Base-by-base conservation (phyloP, 1,140 invertebrate genomes). In the Lanistes nyassanus region DNA sequence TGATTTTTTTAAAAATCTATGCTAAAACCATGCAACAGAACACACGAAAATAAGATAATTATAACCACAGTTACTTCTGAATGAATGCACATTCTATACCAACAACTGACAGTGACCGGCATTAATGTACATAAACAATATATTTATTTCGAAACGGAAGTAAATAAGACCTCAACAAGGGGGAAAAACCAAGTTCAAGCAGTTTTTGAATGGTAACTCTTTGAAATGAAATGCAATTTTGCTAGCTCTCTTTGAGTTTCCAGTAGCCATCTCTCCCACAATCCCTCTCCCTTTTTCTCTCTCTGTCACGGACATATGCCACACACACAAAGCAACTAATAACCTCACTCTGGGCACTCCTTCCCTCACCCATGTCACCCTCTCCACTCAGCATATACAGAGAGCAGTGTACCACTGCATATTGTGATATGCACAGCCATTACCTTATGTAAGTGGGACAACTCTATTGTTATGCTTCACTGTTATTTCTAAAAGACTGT, bases 371-470 rank as follows among this genome's bases (percentile, higher is more conserved):
- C 26, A 7, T 13, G 19, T 70, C 36, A 26, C 51, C 36, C 36
- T 31, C 51, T 36, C 51, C 26, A 1, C 39, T 37, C 23, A 9
- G 26, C 34, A 29, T 34, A 31, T 34, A n/a, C 21, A 29, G 34
- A 31, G 1, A 56, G 34, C n/a, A 47, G 23, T 34, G 29, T 36
- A 36, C 56, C 21, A 42, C 19, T 39, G 37, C 58, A 74, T 47
- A 39, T 36, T 37, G 23, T 36, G 23, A 74, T 47, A 62, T 47
- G 39, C 58, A 74, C 56, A 74, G 34, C 31, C 34, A 62, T 62
- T 60, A 37, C 58, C 39, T 36, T 42, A 62, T 62, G 9, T 21
- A 11, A 11, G 34, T 37, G 31, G 19, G 37, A 19, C 13, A 31
- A 65, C n/a, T n/a, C n/a, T n/a, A 65, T 31, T 36, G 31, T 36